A percentile compares a stretch with the other conserved stretches of the same genome.
These are phyloP conservation scores for Eupithecia subumbrata DNA, from an alignment of 2,888 invertebrate genomes.

Conservation along the genomic window DNA sequence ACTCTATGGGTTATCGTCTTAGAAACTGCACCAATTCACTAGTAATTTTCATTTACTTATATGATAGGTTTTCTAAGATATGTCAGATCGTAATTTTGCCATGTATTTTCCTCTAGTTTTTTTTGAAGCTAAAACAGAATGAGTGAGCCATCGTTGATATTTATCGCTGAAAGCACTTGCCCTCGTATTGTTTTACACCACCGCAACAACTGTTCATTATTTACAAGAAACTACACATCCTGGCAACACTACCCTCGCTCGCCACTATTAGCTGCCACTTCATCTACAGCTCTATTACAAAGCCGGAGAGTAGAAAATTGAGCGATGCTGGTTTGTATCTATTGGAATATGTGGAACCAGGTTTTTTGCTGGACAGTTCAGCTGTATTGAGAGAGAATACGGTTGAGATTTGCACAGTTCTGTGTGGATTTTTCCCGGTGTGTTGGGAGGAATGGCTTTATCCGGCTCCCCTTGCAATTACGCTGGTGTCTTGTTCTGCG, in stretches of 20 bases:
- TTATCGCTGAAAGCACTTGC: slow-evolving; percentile 29
- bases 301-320: slow-evolving; percentile 13
- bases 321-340: not conserved
- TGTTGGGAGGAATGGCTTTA: slow-evolving; percentile 63
- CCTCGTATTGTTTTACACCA: slow-evolving; percentile 49
- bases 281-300: slow-evolving; percentile 8
- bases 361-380: slow-evolving; percentile 12
- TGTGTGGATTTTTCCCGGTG: slow-evolving; percentile 30
- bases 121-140: not conserved
- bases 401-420: slow-evolving; percentile 24
- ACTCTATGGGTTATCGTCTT: not conserved
- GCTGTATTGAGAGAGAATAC: slow-evolving; percentile 27
- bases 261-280: slow-evolving; percentile 33
- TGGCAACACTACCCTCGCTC: slow-evolving; percentile 52
- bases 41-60: not conserved
- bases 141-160: slow-evolving; percentile 10
- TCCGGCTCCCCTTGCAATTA: slow-evolving; percentile 67
- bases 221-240: slow-evolving; percentile 67
- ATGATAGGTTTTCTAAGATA: not conserved
- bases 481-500: slow-evolving; percentile 59
- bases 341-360: not conserved
- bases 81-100: not conserved
- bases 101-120: not conserved
- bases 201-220: slow-evolving; percentile 56
- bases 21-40: not conserved